These are phyloP conservation scores for Drosophila peninsularis DNA, from an alignment of 2,888 invertebrate genomes.

Conservation along the genomic window DNA sequence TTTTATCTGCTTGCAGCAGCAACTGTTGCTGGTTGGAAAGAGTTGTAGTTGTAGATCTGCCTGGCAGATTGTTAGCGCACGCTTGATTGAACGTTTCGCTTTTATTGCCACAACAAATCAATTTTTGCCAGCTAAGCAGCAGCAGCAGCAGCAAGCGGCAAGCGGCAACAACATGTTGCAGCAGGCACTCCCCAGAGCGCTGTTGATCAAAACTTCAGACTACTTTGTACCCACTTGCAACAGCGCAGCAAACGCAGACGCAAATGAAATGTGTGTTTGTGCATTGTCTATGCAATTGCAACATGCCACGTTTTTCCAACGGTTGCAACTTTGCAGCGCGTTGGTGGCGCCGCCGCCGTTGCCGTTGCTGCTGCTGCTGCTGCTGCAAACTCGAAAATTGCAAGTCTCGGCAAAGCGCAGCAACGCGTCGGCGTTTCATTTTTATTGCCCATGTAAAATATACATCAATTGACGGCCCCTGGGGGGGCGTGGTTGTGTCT, in stretches of 20 bases:
- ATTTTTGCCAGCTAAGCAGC: constrained; percentile 63
- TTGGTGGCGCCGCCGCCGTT: constrained; percentile 66
- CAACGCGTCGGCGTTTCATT: constrained; percentile 41
- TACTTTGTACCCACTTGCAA: constrained; percentile 50
- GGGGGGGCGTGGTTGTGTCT: constrained; percentile 64
- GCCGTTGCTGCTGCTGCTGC: constrained; percentile 49
- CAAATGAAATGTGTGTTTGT: constrained; percentile 61
- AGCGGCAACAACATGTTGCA: background rate
- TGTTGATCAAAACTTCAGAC: constrained; percentile 42
- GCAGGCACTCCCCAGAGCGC: constrained; percentile 48
- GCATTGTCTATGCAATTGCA: constrained; percentile 47
- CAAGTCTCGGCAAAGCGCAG: constrained; percentile 35
- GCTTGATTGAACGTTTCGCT: constrained; percentile 72
- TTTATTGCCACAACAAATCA: constrained; percentile 78
- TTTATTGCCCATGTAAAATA: constrained; percentile 31
- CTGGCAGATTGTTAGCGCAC: constrained; percentile 54
- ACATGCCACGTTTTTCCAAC: constrained; percentile 20
- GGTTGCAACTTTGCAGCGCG: constrained; percentile 50
- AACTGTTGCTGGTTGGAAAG: constrained; percentile 4
- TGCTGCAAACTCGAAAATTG: constrained; percentile 72
- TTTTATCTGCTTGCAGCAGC: constrained; percentile 33
- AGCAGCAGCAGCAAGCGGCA: constrained; percentile 39
- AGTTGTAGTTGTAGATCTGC: constrained; percentile 38
- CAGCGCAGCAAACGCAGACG: constrained; percentile 26
- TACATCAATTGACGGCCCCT: constrained; percentile 41